These are phyloP conservation scores for Alligator sinensis DNA, from an alignment of 2,113 vertebrate genomes.

Conservation along the genomic window DNA sequence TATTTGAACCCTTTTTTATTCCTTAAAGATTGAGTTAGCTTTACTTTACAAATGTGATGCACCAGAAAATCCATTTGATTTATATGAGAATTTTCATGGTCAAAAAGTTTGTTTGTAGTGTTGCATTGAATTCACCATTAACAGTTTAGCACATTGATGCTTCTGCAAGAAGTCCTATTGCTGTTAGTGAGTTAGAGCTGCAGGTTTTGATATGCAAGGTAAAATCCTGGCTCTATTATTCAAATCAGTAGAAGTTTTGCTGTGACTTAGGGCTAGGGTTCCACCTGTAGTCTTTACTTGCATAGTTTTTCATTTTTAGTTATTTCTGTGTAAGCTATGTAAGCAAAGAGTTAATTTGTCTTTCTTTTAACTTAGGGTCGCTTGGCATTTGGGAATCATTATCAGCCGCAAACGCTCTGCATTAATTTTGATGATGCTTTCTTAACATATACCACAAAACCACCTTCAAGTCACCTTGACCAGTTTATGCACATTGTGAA, in stretches of 20 bases:
- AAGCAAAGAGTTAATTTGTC: not conserved
- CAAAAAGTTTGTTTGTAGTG: not conserved
- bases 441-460: constrained; percentile 96
- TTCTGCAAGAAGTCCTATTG: not conserved
- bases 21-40: not conserved
- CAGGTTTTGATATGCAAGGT: not conserved
- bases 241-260: not conserved
- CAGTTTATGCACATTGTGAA: constrained; percentile 99
- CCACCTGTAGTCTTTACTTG: not conserved
- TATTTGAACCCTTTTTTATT: not conserved
- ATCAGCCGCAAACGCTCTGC: constrained; percentile 95
- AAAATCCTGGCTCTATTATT: not conserved
- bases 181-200: not conserved
- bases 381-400: constrained; percentile 96
- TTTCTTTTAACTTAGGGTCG: constrained; percentile 85
- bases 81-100: too few relatives aligned
- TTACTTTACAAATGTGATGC: not conserved
- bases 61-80: too few relatives aligned
- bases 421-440: constrained; percentile 98
- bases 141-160: not conserved
- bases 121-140: not conserved
- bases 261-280: not conserved
- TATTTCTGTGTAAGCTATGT: not conserved
- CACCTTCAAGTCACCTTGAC: constrained; percentile 97
- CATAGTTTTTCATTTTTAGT: not conserved